Percentiles rank a stretch among this genome's conserved stretches.
These are phyloP conservation scores for Leptinotarsa texana DNA, from an alignment of 1,140 invertebrate species.

Conservation along the genomic window DNA sequence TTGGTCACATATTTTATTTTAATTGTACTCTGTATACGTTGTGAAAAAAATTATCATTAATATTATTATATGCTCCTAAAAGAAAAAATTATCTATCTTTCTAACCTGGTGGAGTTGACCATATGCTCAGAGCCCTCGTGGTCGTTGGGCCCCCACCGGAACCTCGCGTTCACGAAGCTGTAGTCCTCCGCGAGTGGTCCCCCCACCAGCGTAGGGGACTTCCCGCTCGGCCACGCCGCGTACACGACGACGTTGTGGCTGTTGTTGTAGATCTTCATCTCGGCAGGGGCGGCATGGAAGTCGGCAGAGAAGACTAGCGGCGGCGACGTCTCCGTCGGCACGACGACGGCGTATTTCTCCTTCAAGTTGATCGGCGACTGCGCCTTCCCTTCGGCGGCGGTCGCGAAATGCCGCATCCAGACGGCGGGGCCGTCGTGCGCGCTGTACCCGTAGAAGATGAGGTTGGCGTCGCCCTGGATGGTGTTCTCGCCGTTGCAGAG, in stretches of 20 bases:
- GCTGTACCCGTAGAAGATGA: constrained; percentile 37
- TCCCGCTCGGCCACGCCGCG: constrained; percentile 48
- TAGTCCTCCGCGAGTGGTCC: constrained; percentile 59
- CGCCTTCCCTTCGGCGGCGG: constrained; percentile 33
- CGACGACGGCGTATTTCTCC: constrained; percentile 24
- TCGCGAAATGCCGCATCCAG: constrained; percentile 36
- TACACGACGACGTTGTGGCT: constrained; percentile 51
- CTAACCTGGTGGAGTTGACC: constrained; percentile 52
- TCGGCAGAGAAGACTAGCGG: constrained; percentile 44
- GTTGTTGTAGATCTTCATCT: constrained; percentile 43
- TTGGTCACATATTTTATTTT: too few species aligned
- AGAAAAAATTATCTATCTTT: too few species aligned
- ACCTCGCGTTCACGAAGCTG: constrained; percentile 58
- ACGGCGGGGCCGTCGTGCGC: constrained; percentile 33
- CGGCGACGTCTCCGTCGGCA: constrained; percentile 32
- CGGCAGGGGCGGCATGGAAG: constrained; percentile 38
- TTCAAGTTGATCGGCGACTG: constrained; percentile 49
- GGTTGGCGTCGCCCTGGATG: neutral
- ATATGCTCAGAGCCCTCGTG: constrained; percentile 64
- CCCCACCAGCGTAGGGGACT: constrained; percentile 57
- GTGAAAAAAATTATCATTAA: too few species aligned
- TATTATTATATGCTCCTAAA: too few species aligned
- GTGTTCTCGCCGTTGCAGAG: constrained; percentile 18
- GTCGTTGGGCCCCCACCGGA: constrained; percentile 62
- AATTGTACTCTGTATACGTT: too few species aligned